phyloP scores from a whole-genome alignment of 2,113 vertebrate genomes.

The Ciconia boyciana region DNA sequence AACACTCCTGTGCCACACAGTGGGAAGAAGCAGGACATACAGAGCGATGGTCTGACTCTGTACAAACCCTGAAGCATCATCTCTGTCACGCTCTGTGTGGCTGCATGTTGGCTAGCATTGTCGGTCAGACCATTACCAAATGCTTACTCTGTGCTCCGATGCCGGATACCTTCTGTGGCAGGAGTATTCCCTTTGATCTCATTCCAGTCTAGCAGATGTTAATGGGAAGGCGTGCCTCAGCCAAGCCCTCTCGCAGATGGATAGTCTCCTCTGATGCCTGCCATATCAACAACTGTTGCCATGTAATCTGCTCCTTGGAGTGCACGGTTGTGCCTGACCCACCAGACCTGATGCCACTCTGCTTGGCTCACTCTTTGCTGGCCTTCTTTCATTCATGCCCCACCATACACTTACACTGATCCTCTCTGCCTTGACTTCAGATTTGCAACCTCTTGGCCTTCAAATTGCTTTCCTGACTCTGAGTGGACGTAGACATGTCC shows the following conservation, averaged over 20 bases:
- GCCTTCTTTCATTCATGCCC: not conserved
- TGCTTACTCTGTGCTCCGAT: not conserved
- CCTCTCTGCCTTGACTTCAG: not conserved
- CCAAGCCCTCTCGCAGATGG: not conserved
- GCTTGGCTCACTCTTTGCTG: not conserved
- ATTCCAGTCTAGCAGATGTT: not conserved
- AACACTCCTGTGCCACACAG: not conserved
- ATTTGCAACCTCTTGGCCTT: not conserved
- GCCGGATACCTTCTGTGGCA: not conserved
- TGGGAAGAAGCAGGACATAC: not conserved
- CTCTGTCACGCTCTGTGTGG: not conserved
- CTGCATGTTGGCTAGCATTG: not conserved
- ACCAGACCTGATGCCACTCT: not conserved
- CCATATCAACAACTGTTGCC: not conserved
- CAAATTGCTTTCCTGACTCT: not conserved
- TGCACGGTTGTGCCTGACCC: not conserved
- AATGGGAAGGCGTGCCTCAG: not conserved
- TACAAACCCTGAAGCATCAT: not conserved
- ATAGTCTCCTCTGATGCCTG: not conserved
- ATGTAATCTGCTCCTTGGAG: not conserved
- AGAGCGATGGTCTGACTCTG: not conserved
- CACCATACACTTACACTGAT: not conserved
- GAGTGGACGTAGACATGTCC: not conserved
- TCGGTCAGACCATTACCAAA: not conserved
- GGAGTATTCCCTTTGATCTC: not conserved